Conservation (phyloP, 2,797 vertebrate species). For the Acanthiza pusilla region DNA sequence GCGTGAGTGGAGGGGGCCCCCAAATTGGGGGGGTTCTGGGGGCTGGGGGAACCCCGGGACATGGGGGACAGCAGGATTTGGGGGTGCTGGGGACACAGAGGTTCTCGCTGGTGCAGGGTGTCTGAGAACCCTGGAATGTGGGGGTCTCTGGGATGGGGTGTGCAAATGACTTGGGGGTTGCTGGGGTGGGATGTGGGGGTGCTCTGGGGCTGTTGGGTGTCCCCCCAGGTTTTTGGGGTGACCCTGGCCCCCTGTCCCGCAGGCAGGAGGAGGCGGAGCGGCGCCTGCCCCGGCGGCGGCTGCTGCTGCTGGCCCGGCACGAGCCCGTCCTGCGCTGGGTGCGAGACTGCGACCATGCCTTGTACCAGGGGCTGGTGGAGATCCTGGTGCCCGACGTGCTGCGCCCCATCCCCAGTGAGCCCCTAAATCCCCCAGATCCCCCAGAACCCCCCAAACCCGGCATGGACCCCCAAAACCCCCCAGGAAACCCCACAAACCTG, state of each 20-base stretch:
- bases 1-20: neutral
- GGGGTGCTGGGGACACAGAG: neutral
- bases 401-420: neutral
- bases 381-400: neutral
- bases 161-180: neutral
- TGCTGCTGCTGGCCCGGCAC: neutral
- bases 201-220: neutral
- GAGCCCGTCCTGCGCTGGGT: neutral
- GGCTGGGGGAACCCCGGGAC: neutral
- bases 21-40: accelerated
- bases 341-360: neutral
- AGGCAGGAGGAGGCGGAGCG: neutral
- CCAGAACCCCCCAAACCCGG: neutral
- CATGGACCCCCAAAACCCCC: neutral
- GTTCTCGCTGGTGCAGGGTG: accelerated
- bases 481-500: too few species aligned
- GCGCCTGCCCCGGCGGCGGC: neutral
- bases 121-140: neutral
- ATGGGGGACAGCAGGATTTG: neutral
- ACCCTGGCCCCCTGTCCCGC: neutral
- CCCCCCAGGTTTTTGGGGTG: neutral
- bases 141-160: too few species aligned
- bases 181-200: too few species aligned
- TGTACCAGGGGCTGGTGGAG: neutral
- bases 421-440: too few species aligned